These are phyloP conservation scores for Melitaea athalia DNA, from an alignment of 2,888 invertebrate species.

Conservation along the genomic window DNA sequence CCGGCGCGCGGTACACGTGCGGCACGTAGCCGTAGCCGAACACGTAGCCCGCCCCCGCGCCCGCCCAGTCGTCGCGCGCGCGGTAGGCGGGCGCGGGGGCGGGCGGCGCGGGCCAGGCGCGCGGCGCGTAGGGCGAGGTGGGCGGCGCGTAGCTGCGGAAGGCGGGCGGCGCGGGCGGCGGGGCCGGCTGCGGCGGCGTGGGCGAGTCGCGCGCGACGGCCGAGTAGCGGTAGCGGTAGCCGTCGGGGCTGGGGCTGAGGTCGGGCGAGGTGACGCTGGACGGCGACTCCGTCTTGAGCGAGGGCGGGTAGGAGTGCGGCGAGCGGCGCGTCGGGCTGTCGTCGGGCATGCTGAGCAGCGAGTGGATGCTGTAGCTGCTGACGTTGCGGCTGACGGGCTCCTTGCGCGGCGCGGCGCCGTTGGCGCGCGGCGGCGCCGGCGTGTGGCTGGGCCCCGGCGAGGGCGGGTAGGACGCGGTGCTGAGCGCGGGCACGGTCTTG, in stretches of 20 bases:
- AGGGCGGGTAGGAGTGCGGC: slow-evolving; percentile 55
- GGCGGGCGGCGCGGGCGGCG: slow-evolving; percentile 45
- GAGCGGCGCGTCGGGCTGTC: slow-evolving; percentile 67
- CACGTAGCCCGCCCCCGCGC: slow-evolving; percentile 56
- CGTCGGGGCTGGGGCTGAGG: slow-evolving; percentile 71
- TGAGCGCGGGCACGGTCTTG: slow-evolving; percentile 69
- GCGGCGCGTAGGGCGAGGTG: slow-evolving; percentile 40
- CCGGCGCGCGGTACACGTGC: slow-evolving; percentile 59
- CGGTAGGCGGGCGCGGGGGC: slow-evolving; percentile 53
- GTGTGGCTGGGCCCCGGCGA: slow-evolving; percentile 56
- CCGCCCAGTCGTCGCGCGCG: slow-evolving; percentile 56
- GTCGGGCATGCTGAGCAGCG: slow-evolving; percentile 87
- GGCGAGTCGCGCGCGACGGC: slow-evolving; percentile 62
- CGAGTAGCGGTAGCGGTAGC: slow-evolving; percentile 67
- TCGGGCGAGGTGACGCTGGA: slow-evolving; percentile 70
- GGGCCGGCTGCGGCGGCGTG: slow-evolving; percentile 60
- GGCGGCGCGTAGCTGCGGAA: slow-evolving; percentile 47
- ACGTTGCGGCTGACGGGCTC: slow-evolving; percentile 73
- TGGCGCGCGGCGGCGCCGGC: slow-evolving; percentile 53
- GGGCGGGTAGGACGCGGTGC: slow-evolving; percentile 58
- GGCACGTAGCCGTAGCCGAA: slow-evolving; percentile 70
- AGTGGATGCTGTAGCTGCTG: slow-evolving; percentile 93
- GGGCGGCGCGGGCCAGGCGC: slow-evolving; percentile 57
- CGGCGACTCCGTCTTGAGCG: slow-evolving; percentile 70
- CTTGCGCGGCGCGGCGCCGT: slow-evolving; percentile 58